Conservation (phyloP, 2,113 vertebrate genomes). For the Saimiri boliviensis region DNA sequence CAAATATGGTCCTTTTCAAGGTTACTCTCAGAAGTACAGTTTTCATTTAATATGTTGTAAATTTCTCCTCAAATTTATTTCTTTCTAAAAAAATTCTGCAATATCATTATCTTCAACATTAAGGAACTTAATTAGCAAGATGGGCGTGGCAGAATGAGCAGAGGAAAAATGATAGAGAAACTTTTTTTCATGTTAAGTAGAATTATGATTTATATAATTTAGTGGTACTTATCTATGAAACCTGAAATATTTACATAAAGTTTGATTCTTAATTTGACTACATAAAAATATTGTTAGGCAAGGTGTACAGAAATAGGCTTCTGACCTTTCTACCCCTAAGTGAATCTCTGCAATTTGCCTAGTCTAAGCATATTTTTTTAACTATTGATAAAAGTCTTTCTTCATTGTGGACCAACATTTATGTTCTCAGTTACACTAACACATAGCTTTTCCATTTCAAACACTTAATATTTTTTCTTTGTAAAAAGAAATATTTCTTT, state of each 20-base stretch:
- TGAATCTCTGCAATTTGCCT: not conserved
- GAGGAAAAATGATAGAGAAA: not conserved
- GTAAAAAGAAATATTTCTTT: not conserved
- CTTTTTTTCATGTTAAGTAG: not conserved
- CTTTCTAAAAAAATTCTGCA: not conserved
- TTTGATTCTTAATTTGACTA: not conserved
- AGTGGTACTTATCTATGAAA: not conserved
- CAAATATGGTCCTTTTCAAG: not conserved
- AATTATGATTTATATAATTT: not conserved
- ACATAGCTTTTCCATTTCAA: not conserved
- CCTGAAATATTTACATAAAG: not conserved
- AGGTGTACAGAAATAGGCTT: not conserved
- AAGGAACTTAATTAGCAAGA: conserved; percentile 3
- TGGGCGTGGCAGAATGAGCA: not conserved
- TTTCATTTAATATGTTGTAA: conserved; percentile 26
- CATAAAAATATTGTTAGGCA: not conserved
- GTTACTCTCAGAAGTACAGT: not conserved
- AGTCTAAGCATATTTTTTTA: not conserved
- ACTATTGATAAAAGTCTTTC: not conserved
- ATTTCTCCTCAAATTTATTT: not conserved
- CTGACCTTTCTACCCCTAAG: not conserved
- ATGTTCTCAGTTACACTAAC: not conserved
- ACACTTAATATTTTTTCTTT: not conserved
- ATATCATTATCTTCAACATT: conserved; percentile 33
- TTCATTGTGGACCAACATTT: not conserved